Base-by-base conservation (phyloP, 2,797 vertebrate genomes). In the Phyllotis vaccarum region DNA sequence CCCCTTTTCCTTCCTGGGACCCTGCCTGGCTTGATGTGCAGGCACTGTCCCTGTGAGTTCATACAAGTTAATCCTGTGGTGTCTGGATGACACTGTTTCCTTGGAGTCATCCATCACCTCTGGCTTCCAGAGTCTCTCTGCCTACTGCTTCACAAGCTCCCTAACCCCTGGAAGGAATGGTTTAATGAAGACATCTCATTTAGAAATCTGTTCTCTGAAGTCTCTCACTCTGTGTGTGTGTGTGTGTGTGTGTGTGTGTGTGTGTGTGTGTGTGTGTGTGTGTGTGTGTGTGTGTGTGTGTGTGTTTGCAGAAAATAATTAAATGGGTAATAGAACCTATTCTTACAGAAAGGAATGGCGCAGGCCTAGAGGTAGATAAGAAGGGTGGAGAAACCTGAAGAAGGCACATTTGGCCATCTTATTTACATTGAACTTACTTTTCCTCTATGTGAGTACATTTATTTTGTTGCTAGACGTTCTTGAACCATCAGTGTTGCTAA, bases 221-320 rank as follows among this genome's bases (percentile, higher is more conserved):
- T 64, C 60, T 64, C 14, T 46, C 29, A 34, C 17, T 64, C 40
- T 64, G 29, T 13, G 29, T 64, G 27, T 64, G 62, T 58, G 56
- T 58, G 56, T 58, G 56, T 58, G 17, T 52, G 27, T 1, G 16
- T 52, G 17, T 34, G 6, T 19, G 29, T 27, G 12, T 46, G 40
- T 75, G 40, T 74, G 14, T 19, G 56, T 29, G 82, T 85, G 43
- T 58, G 62, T n/a, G n/a, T 76, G 24, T 37, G 17, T 52, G 70
- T 68, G 72, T 56, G 2, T 31, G 75, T 31, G 58, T 24, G 49
- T 17, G 34, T 24, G 62, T 19, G 29, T 56, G 46, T 54, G 24
- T 90, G 37, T 87, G 40, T 54, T 70, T 87, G 34, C 49, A 86
- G 9, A 93, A 58, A 90, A 93, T 37, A 86, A 43, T 31, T 34